phyloP scores from a whole-genome alignment of 2,797 vertebrate genomes.

The Gymnothorax javanicus region DNA sequence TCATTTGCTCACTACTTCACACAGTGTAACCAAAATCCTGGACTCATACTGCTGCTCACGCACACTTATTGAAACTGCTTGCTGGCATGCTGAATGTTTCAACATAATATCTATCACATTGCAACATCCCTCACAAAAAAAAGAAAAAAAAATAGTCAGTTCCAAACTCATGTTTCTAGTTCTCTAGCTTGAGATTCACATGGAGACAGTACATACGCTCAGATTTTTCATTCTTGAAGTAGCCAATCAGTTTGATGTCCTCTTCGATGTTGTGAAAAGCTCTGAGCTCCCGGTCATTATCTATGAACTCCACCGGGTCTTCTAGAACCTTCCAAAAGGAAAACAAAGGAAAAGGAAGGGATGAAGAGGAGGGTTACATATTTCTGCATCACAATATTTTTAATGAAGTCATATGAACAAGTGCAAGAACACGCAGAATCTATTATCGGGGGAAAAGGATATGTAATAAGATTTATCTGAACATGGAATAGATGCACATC shows the following conservation, averaged over 20 bases:
- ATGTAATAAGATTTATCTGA: too few species aligned
- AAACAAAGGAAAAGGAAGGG: slow-evolving; percentile 15
- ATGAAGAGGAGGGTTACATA: background rate
- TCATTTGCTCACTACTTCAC: background rate
- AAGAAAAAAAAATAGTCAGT: too few species aligned
- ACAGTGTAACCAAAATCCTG: background rate
- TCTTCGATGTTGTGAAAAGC: slow-evolving; percentile 85
- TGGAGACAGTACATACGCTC: slow-evolving; percentile 79
- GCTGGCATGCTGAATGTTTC: too few species aligned
- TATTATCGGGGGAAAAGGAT: too few species aligned
- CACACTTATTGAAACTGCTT: too few species aligned
- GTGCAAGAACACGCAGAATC: too few species aligned
- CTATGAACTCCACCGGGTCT: slow-evolving; percentile 86
- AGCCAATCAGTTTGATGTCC: slow-evolving; percentile 89
- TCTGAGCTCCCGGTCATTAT: slow-evolving; percentile 80
- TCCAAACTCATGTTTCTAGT: background rate
- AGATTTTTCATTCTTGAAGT: slow-evolving; percentile 90
- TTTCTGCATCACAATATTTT: background rate
- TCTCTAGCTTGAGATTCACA: slow-evolving; percentile 30
- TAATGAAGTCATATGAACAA: background rate
- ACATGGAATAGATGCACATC: too few species aligned
- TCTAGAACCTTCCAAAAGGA: slow-evolving; percentile 78
- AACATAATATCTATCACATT: too few species aligned
- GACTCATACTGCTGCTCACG: too few species aligned
- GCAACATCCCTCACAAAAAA: too few species aligned